phyloP scores from a whole-genome alignment of 2,888 invertebrate species.

The Hypercompe scribonia region DNA sequence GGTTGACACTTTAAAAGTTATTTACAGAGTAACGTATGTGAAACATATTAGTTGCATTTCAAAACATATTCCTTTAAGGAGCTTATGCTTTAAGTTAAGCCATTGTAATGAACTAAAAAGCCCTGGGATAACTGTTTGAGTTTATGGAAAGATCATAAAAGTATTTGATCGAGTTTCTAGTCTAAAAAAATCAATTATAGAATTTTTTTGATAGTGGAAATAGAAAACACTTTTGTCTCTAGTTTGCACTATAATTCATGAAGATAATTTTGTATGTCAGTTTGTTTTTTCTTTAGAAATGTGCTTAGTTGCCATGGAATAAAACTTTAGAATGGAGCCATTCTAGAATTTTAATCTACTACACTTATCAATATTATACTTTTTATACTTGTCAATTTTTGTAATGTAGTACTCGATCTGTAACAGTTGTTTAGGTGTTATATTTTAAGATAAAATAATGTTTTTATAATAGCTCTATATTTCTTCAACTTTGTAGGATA shows the following conservation, averaged over 20 bases:
- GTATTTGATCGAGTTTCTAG: constrained; percentile 23
- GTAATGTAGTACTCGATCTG: background rate
- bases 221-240: background rate
- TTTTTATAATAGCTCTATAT: constrained; percentile 7
- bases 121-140: constrained; percentile 37
- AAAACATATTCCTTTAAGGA: background rate
- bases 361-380: background rate
- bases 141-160: constrained; percentile 30
- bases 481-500: constrained; percentile 9
- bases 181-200: background rate
- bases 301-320: background rate
- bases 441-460: background rate
- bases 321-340: background rate
- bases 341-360: too few species aligned
- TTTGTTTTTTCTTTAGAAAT: background rate
- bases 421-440: background rate
- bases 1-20: too few species aligned
- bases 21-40: background rate
- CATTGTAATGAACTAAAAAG: constrained; percentile 35
- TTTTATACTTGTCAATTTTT: background rate
- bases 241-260: background rate
- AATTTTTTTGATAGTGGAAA: background rate
- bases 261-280: background rate
- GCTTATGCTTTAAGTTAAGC: constrained; percentile 16
- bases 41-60: background rate